Conservation (phyloP, 2,888 invertebrate species). For the Drosophila ustulata region DNA sequence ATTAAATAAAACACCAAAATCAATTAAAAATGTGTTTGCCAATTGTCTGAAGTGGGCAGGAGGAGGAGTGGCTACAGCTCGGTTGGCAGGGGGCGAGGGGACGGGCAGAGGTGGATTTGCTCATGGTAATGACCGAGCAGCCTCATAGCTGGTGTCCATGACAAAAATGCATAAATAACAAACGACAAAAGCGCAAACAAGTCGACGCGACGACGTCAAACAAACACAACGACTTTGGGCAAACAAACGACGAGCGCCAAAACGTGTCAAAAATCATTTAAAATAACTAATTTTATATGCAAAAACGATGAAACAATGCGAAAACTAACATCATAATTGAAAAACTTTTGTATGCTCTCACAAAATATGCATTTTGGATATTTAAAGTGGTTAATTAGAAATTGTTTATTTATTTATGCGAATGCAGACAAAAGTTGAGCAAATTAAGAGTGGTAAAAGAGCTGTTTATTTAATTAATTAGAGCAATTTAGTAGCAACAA, state of each 20-base stretch:
- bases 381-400: not conserved
- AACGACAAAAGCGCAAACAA: constrained; percentile 52
- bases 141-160: constrained; percentile 65
- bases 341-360: not conserved
- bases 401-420: not conserved
- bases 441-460: not conserved
- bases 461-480: not conserved
- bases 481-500: not conserved
- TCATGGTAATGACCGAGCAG: constrained; percentile 68
- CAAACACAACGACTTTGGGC: constrained; percentile 19
- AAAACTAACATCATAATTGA: constrained; percentile 7
- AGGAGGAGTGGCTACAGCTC: not conserved
- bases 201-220: constrained; percentile 30
- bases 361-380: not conserved
- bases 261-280: constrained; percentile 48
- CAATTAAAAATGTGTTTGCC: constrained; percentile 71
- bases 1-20: constrained; percentile 63
- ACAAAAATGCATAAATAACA: constrained; percentile 74
- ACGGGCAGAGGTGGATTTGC: constrained; percentile 22
- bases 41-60: constrained; percentile 23
- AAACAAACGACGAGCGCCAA: constrained; percentile 30
- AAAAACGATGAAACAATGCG: not conserved
- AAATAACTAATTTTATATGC: constrained; percentile 45
- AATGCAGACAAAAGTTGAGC: not conserved
- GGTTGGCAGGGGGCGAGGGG: not conserved